Percentiles rank a stretch among this genome's conserved stretches.
These are phyloP conservation scores for Python bivittatus DNA, from an alignment of 2,113 vertebrate species.

Conservation along the genomic window DNA sequence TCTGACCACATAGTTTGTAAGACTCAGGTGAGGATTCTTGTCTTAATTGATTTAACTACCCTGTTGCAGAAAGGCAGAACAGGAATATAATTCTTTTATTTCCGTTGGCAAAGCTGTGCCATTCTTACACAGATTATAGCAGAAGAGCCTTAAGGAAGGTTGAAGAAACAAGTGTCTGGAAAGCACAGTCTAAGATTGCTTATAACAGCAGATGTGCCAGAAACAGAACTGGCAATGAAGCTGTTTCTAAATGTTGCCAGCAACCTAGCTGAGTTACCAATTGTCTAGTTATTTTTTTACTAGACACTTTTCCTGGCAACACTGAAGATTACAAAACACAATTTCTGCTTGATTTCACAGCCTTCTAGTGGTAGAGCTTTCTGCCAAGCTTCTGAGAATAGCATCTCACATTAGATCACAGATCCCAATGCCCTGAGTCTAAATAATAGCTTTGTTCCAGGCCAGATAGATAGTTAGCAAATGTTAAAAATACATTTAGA, in stretches of 20 bases:
- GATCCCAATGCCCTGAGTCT: neutral
- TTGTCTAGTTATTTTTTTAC: conserved; percentile 22
- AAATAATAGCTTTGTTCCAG: neutral
- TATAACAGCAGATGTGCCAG: neutral
- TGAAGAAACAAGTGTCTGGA: neutral
- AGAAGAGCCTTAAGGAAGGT: neutral
- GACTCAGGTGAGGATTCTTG: neutral
- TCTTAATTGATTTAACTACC: neutral
- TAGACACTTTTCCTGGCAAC: neutral
- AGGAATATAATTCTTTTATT: neutral
- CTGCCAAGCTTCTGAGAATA: conserved; percentile 4
- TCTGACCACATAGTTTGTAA: neutral
- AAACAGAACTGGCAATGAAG: neutral
- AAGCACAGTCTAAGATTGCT: neutral
- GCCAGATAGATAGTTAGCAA: conserved; percentile 1
- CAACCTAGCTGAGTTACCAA: neutral
- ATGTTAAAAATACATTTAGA: neutral
- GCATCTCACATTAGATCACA: conserved; percentile 10
- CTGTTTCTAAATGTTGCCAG: neutral
- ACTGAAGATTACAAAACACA: conserved; percentile 5
- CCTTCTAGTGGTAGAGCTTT: neutral
- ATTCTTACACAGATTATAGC: neutral
- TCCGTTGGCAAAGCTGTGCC: neutral
- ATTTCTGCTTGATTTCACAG: neutral
- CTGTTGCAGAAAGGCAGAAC: neutral